Conservation (phyloP, 2,113 vertebrate genomes). For the Brevimyrus niger region DNA sequence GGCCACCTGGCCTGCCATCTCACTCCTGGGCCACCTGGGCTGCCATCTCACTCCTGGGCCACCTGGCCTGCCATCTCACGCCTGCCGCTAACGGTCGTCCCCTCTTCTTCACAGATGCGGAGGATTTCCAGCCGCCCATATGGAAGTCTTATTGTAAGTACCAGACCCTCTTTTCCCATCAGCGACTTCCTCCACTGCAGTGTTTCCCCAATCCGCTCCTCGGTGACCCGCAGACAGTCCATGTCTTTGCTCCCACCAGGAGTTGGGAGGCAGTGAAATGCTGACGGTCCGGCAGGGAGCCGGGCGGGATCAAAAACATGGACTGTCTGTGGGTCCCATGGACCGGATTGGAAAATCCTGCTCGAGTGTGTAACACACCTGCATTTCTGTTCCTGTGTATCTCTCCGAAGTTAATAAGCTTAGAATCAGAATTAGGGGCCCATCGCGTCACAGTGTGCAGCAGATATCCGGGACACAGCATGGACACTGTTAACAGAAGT, state of each 20-base stretch:
- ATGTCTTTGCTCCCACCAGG: background rate
- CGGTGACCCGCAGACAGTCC: background rate
- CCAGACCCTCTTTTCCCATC: background rate
- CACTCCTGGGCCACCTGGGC: too few species aligned
- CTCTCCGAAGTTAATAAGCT: background rate
- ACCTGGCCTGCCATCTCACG: background rate
- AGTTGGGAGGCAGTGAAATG: background rate
- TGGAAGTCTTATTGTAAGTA: slow-evolving; percentile 99
- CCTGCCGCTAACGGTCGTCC: background rate
- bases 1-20: background rate
- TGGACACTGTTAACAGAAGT: background rate
- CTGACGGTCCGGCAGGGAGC: background rate
- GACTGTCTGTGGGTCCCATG: background rate
- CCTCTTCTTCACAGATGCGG: slow-evolving; percentile 74
- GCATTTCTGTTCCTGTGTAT: background rate
- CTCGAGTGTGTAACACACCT: background rate
- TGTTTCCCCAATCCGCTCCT: background rate
- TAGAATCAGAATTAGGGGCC: background rate
- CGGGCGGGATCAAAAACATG: background rate
- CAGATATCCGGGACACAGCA: background rate
- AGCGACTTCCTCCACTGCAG: background rate
- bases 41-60: background rate
- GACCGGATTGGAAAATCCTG: background rate
- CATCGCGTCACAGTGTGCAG: background rate
- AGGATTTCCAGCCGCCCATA: slow-evolving; percentile 97